Evolutionary conservation across 2,888 invertebrate species (phyloP).

Genomic region (Zelleria hepariella): DNA sequence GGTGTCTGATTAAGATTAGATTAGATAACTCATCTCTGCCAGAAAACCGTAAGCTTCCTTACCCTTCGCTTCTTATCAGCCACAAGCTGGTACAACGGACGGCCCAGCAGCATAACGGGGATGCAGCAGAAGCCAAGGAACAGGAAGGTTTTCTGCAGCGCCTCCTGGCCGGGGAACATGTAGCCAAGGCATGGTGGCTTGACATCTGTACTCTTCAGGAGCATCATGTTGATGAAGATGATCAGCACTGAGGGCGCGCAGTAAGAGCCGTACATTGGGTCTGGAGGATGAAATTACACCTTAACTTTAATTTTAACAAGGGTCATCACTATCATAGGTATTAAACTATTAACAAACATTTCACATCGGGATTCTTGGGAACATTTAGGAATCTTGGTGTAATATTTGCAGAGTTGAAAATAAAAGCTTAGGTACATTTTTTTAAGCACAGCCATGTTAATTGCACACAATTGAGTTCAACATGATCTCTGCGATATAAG

Average conservation of each 20-base stretch:
- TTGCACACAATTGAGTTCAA: too few species aligned
- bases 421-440: too few species aligned
- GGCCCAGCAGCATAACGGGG: conserved; percentile 83
- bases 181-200: conserved; percentile 62
- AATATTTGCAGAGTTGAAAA: too few species aligned
- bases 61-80: conserved; percentile 54
- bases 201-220: conserved; percentile 63
- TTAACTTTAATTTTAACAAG: too few species aligned
- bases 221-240: conserved; percentile 86
- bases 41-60: too few species aligned
- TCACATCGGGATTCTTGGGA: too few species aligned
- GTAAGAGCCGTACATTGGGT: conserved; percentile 51
- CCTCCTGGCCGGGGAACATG: conserved; percentile 74
- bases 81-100: conserved; percentile 77
- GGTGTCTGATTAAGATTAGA: neutral
- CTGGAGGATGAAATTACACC: conserved; percentile 26
- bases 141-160: conserved; percentile 76
- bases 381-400: too few species aligned
- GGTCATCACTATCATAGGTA: too few species aligned
- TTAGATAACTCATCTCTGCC: neutral
- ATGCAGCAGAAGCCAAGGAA: conserved; percentile 77
- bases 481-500: too few species aligned
- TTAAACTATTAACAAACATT: too few species aligned
- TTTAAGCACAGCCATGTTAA: too few species aligned
- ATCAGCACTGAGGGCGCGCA: conserved; percentile 86